Conservation (phyloP, 2,797 vertebrate species). For the Oreortyx pictus region DNA sequence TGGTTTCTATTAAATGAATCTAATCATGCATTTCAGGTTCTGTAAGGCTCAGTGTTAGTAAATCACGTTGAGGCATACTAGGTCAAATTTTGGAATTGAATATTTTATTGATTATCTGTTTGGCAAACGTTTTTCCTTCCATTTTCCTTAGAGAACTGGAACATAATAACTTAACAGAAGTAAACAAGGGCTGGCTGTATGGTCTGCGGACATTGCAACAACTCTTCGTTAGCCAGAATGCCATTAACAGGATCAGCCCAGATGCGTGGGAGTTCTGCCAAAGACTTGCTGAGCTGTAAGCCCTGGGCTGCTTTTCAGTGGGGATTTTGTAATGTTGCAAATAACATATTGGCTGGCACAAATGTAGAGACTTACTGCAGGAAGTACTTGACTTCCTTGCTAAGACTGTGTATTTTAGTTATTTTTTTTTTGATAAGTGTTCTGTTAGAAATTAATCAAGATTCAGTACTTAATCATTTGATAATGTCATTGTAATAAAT, state of each 20-base stretch:
- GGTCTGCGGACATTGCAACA: conserved; percentile 90
- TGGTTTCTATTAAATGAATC: background rate
- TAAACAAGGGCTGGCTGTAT: conserved; percentile 98
- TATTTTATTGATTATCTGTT: conserved; percentile 10
- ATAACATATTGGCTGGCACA: background rate
- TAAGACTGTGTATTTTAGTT: background rate
- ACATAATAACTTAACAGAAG: conserved; percentile 96
- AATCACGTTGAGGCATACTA: background rate
- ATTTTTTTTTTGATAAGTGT: background rate
- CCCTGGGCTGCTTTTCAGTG: conserved; percentile 59
- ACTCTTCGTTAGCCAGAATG: conserved; percentile 91
- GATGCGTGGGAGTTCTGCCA: conserved; percentile 99
- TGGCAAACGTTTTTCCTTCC: conserved; percentile 40
- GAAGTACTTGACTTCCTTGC: background rate
- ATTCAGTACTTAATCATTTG: background rate
- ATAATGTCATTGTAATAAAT: background rate
- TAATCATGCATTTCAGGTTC: background rate
- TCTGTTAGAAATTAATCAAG: background rate
- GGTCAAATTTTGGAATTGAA: background rate
- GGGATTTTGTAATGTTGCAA: conserved; percentile 6
- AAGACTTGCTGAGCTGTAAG: conserved; percentile 94
- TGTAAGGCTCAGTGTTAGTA: background rate
- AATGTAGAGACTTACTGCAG: background rate
- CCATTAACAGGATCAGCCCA: conserved; percentile 89
- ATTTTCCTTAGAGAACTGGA: conserved; percentile 89